phyloP scores from a whole-genome alignment of 2,113 vertebrate genomes.

The Oreotrochilus melanogaster region DNA sequence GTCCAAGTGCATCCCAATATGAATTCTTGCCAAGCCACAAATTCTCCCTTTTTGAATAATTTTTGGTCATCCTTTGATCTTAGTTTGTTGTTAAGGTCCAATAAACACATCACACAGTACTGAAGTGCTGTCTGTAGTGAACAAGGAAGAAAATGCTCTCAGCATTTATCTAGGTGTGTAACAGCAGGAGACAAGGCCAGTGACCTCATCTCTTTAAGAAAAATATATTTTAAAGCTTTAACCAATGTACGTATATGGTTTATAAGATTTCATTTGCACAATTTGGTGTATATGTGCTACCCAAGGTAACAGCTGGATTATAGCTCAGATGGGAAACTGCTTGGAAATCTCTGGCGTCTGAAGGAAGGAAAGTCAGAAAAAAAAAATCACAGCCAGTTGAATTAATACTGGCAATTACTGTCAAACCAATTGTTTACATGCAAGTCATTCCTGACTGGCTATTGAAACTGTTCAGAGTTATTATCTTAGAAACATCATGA shows the following conservation, averaged over 20 bases:
- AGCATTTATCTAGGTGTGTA: not conserved
- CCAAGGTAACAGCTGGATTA: slow-evolving; percentile 32
- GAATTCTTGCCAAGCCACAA: not conserved
- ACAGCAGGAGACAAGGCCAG: not conserved
- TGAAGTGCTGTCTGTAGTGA: not conserved
- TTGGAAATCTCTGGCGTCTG: slow-evolving; percentile 48
- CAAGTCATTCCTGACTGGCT: slow-evolving; percentile 16
- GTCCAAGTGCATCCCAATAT: not conserved
- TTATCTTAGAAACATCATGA: not conserved
- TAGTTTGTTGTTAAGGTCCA: not conserved
- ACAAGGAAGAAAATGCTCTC: not conserved
- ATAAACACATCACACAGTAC: not conserved
- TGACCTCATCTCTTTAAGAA: not conserved
- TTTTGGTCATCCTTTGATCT: not conserved
- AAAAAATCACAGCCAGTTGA: slow-evolving; percentile 48
- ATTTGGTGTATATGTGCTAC: slow-evolving; percentile 16
- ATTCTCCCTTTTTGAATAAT: not conserved
- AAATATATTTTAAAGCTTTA: not conserved
- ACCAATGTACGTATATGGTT: slow-evolving; percentile 5
- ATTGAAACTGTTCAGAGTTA: not conserved
- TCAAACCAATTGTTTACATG: slow-evolving; percentile 18
- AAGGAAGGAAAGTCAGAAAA: slow-evolving; percentile 18
- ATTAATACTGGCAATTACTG: slow-evolving; percentile 48
- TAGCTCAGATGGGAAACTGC: slow-evolving; percentile 12
- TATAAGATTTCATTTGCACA: slow-evolving; percentile 29